Conservation (phyloP, 2,888 invertebrate species). For the Gerris lacustris region DNA sequence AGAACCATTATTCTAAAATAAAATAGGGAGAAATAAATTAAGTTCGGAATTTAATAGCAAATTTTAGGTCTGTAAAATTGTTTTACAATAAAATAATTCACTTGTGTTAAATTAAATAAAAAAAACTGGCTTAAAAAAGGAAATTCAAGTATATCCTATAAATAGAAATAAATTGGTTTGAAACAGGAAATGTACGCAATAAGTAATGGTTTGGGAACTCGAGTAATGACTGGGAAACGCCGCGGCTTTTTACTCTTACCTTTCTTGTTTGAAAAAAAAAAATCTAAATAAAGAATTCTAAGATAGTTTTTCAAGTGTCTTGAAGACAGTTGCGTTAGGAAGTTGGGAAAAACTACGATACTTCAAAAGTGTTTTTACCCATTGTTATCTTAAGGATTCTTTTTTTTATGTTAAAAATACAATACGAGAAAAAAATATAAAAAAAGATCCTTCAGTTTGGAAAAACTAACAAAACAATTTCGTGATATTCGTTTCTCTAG, state of each 20-base stretch:
- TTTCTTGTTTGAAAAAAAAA: background rate
- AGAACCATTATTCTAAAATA: no score
- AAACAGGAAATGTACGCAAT: no score
- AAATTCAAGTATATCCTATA: no score
- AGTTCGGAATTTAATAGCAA: no score
- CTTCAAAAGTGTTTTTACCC: background rate
- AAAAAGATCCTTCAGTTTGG: background rate
- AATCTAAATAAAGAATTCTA: background rate
- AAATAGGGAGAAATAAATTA: no score
- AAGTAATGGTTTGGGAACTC: background rate
- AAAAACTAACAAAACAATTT: background rate
- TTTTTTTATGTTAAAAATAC: background rate
- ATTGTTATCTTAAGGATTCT: background rate
- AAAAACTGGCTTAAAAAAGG: no score
- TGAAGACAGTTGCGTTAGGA: background rate
- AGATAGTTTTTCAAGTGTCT: background rate
- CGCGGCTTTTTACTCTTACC: background rate
- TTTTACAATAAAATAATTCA: no score
- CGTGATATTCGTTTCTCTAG: background rate
- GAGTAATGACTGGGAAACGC: background rate
- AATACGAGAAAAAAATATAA: background rate
- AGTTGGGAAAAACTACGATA: background rate
- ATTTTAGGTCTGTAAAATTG: no score
- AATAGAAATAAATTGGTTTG: no score
- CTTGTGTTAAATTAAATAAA: no score